Evolutionary conservation across 2,797 vertebrate genomes (phyloP), one percentile per base, ranked within the genome.

Genomic region (Ctenopoma kingsleyae): DNA sequence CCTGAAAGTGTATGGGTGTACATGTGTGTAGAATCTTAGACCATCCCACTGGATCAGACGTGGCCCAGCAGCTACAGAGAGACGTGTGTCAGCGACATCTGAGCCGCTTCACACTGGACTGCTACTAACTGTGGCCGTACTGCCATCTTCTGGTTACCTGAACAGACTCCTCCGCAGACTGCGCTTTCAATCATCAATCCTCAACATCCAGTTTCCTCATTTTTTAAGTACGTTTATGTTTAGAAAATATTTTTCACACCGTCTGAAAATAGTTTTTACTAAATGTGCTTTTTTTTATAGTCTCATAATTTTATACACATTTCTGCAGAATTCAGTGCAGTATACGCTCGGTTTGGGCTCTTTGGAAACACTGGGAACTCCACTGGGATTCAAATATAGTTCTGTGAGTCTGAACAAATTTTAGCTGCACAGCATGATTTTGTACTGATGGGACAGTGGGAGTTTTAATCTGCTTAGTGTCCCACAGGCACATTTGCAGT

Each of bases 131-230:
- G n/a, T n/a, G 22, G 40, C 61, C 40, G 25, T 19, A 5, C 71
- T 76, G 56, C 71, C 70, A 66, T 23, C 71, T 60, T 32, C 54
- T 80, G 80, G 48, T 40, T 12, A 1, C 22, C 2, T 16, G 19
- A 3, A 30, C 22, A 0, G 19, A 40, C 1, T 6, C 20, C 5
- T 22, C n/a, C n/a, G n/a, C n/a, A 8, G 30, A 32, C 8, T 32
- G 30, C 4, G 4, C 30, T 32, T 4, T 4, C 30, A 32, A 32
- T 32, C n/a, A n/a, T n/a, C n/a, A n/a, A n/a, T n/a, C n/a, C n/a
- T n/a, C n/a, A n/a, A n/a, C n/a, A n/a, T n/a, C n/a, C n/a, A n/a
- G n/a, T n/a, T n/a, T n/a, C n/a, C n/a, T n/a, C n/a, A n/a, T n/a
- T n/a, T n/a, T 32, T 4, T 32, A 32, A 32, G 30, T 8, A 4